Conservation (phyloP, 2,113 vertebrate species). For the Tetrax tetrax region DNA sequence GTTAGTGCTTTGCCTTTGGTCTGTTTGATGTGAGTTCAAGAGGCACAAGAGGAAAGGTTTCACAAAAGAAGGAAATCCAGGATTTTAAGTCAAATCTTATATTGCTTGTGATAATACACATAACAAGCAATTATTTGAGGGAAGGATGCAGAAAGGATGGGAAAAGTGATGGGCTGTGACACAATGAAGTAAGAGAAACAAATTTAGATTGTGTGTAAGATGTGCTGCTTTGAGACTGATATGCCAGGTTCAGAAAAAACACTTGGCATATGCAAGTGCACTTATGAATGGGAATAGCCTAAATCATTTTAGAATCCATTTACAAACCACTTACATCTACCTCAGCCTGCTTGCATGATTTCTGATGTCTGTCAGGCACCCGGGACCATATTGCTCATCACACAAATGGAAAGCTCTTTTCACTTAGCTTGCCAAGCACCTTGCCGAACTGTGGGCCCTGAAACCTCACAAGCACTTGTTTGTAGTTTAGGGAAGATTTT, state of each 20-base stretch:
- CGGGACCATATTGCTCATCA: background rate
- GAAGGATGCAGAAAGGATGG: background rate
- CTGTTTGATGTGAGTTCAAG: background rate
- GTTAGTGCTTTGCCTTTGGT: background rate
- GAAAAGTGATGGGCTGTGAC: background rate
- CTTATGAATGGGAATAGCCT: background rate
- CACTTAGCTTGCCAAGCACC: background rate
- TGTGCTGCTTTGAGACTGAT: background rate
- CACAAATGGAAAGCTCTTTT: background rate
- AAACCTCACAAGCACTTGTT: accelerated
- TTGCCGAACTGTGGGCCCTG: background rate
- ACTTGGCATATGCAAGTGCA: background rate
- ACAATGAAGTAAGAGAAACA: background rate
- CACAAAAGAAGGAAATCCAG: background rate
- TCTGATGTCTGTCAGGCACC: background rate
- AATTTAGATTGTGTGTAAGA: background rate
- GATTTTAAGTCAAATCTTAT: background rate
- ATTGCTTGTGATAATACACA: background rate
- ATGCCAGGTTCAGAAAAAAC: background rate
- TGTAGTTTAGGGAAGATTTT: background rate
- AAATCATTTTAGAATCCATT: background rate
- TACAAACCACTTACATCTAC: background rate
- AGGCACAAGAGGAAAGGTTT: background rate
- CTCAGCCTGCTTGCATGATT: background rate
- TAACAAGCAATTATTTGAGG: background rate